Conservation (phyloP, 2,113 vertebrate species). For the Carassius auratus region DNA sequence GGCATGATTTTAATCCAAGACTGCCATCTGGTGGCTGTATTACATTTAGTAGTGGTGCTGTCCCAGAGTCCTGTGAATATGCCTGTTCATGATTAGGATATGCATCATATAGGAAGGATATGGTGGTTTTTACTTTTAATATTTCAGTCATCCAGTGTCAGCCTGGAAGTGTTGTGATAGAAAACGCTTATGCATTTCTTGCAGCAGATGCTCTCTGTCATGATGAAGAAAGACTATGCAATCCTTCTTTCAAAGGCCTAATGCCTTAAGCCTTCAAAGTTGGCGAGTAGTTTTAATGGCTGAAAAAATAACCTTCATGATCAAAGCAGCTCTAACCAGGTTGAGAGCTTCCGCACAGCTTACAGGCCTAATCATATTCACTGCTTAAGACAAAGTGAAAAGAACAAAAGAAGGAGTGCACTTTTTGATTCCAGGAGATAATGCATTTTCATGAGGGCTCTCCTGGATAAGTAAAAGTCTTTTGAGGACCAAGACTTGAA, state of each 20-base stretch:
- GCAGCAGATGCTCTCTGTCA: not conserved
- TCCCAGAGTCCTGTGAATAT: not conserved
- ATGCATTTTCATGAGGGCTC: constrained; percentile 61
- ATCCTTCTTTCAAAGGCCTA: constrained; percentile 2
- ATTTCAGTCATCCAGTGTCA: not conserved
- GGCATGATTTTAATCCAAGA: constrained; percentile 45
- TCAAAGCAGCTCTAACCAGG: constrained; percentile 61
- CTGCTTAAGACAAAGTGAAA: constrained; percentile 46
- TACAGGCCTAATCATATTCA: constrained; percentile 64
- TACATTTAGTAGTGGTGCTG: no score
- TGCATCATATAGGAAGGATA: not conserved
- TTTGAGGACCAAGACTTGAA: not conserved
- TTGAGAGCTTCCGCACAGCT: constrained; percentile 53
- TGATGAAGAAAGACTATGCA: constrained; percentile 10
- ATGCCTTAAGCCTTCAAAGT: constrained; percentile 18
- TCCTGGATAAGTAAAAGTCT: constrained; percentile 46
- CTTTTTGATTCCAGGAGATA: constrained; percentile 63
- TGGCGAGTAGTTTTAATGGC: constrained; percentile 37
- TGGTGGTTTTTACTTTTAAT: not conserved
- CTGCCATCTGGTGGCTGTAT: constrained; percentile 67
- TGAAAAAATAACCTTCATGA: constrained; percentile 57
- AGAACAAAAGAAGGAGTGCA: constrained; percentile 64
- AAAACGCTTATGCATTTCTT: not conserved
- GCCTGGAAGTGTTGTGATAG: not conserved
- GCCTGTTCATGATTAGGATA: not conserved